Evolutionary conservation across 2,888 invertebrate species (phyloP), one percentile per base, ranked within the genome.

Genomic region (Sepiola atlantica): DNA sequence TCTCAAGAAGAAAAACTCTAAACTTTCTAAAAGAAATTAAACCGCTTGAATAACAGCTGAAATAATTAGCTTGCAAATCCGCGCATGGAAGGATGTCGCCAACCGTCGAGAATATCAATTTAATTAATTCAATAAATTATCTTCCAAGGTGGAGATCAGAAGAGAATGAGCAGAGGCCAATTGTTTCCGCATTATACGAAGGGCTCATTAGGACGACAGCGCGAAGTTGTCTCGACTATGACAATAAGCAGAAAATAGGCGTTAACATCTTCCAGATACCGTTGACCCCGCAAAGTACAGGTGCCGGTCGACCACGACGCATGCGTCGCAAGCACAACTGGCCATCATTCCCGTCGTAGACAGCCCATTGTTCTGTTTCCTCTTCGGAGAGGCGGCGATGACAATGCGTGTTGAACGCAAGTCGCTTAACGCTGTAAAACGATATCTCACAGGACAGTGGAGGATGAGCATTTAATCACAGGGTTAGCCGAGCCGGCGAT

Each of bases 101-200:
- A 77, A 77, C n/a, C n/a, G 16, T n/a, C n/a, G n/a, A n/a, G 77
- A 77, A 77, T 77, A 77, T 77, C 77, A 77, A 77, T 77, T 77
- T 77, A 77, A 77, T 77, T 77, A n/a, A 77, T 77, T 77, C 77
- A 77, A 77, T 77, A 77, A 77, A 77, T 77, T 77, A 77, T 77
- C 77, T 77, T 32, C n/a, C n/a, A n/a, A 77, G 77, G 77, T 77
- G 77, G 77, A 77, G n/a, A 77, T 77, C n/a, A n/a, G 77, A 77
- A 77, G 77, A 77, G n/a, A 77, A 77, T 32, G 77, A 77, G 45
- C 45, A 45, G 77, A 4, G 77, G n/a, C 77, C 77, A 77, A 77
- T 77, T 77, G 77, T 77, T 77, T 77, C 77, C 77, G 77, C 77
- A 77, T 77, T 77, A 77, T 77, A 77, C n/a, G n/a, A 77, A 77